Evolutionary conservation across 2,113 vertebrate genomes (phyloP).

Genomic region (Corvus hawaiiensis): DNA sequence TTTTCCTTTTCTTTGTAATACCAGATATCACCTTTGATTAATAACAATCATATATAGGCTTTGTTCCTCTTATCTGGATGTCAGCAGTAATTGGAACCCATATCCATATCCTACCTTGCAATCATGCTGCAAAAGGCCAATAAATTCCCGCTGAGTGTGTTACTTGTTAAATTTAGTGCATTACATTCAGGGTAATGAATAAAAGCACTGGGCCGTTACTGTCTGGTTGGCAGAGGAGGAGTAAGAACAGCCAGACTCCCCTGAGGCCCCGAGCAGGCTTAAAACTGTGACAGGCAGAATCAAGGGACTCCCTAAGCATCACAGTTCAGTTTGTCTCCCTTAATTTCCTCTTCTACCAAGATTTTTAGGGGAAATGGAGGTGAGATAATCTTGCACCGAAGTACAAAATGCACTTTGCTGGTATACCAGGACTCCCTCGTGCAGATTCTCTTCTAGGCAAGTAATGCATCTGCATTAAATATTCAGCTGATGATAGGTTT

Average conservation of each 20-base stretch:
- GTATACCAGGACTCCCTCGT: neutral
- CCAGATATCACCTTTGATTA: slow-evolving; percentile 69
- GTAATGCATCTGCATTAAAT: neutral
- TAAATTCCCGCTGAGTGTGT: slow-evolving; percentile 77
- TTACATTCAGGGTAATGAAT: slow-evolving; percentile 77
- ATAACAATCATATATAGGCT: slow-evolving; percentile 68
- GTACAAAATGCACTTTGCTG: slow-evolving; percentile 42
- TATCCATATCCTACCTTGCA: slow-evolving; percentile 75
- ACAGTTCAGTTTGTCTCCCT: slow-evolving; percentile 63
- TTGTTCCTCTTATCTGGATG: slow-evolving; percentile 72
- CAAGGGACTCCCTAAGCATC: slow-evolving; percentile 62
- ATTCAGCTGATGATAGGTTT: neutral
- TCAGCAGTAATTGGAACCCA: slow-evolving; percentile 79
- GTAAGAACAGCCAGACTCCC: slow-evolving; percentile 71
- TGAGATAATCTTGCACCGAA: slow-evolving; percentile 42
- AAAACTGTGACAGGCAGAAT: slow-evolving; percentile 67
- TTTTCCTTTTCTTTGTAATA: slow-evolving; percentile 22
- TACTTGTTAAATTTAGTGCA: slow-evolving; percentile 80
- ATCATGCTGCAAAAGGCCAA: slow-evolving; percentile 75
- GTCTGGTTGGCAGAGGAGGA: slow-evolving; percentile 68
- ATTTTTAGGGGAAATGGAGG: slow-evolving; percentile 42
- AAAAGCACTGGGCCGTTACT: slow-evolving; percentile 77
- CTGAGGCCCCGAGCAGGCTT: slow-evolving; percentile 45
- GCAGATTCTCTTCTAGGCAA: slow-evolving; percentile 38
- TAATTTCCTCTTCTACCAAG: slow-evolving; percentile 65